Evolutionary conservation across 2,113 vertebrate genomes (phyloP), one percentile per base, ranked within the genome.

Genomic region (Pipra filicauda): DNA sequence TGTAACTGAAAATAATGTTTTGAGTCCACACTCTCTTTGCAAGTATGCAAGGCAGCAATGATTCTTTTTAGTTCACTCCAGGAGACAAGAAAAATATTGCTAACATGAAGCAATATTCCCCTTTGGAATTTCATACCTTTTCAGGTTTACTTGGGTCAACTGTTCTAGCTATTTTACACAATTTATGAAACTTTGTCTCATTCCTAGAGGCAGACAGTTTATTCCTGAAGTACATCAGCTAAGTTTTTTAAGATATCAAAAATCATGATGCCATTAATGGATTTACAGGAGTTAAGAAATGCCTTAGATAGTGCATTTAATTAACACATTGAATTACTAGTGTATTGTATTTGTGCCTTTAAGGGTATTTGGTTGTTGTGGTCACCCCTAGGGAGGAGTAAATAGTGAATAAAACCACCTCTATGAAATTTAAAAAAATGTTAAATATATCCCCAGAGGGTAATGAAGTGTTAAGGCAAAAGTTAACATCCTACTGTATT

Each of bases 401-500:
- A 92, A 89, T 67, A 91, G 51, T 71, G 80, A 92, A 89, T 78
- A 89, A 94, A 93, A 92, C 78, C 4, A 1, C 52, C 37, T 57
- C 41, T 75, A 61, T 87, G 86, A 87, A 97, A 85, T 86, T 83
- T 95, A 95, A 78, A 78, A 91, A 91, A 92, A 90, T 61, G 35
- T 92, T 89, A 91, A 94, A 65, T 82, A 84, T 64, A 93, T 96
- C 61, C 84, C 70, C 39, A 69, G 73, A 75, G 15, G 75, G 33
- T 57, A 86, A 23, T 91, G 79, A 82, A 89, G n/a, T 41, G 24
- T 67, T 80, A 90, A 88, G 91, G 66, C 89, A 85, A 91, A 96
- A 96, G 73, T 78, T 87, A 94, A 78, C 67, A 44, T 43, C 44
- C 84, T 92, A 24, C 48, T 80, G 20, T 85, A 67, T 61, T 78